Base-by-base conservation (phyloP, 1,140 invertebrate species). In the Platyscapa corneri region DNA sequence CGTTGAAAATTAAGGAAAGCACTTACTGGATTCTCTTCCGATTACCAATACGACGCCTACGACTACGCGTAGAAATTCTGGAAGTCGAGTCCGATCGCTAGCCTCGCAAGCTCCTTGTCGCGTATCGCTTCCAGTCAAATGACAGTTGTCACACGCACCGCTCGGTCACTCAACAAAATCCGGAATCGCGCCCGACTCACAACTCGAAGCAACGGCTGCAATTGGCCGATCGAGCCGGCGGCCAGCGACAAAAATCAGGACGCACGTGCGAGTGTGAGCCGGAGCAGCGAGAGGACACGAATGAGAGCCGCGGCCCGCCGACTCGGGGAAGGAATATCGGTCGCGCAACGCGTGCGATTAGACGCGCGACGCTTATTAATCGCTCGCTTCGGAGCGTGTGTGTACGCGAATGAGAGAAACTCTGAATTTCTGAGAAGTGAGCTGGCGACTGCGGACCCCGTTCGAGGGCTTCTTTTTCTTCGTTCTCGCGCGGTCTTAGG, bases 301-400 rank as follows among this genome's bases (percentile, higher is more conserved):
- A 74, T n/a, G 70, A 42, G 27, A 74, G 27, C 23, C 37, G 37
- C 39, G 14, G 34, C n/a, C n/a, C n/a, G n/a, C n/a, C 34, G 34
- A 72, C 7, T 46, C 34, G 6, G 34, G 7, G 7, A 18, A 42
- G 60, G 37, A 70, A 72, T 70, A 49, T 20, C 27, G 42, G 49
- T 27, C 79, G 60, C 18, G 79, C 18, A 74, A 30, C 42, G 56
- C 49, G 23, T 18, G 23, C 56, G 77, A 65, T 79, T 65, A 79
- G 77, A 79, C 78, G 64, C 37, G 78, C 53, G 39, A 80, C 78
- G 78, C 64, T 67, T 80, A 67, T 46, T 80, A 80, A 67, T 80
- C 78, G 53, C 16, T 27, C 23, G 49, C 46, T 10, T 60, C 20
- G 2, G 27, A 46, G 42, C n/a, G 74, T 49, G 39, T 76, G 8